phyloP scores from a whole-genome alignment of 2,797 vertebrate species.

The Melanotaenia boesemani region DNA sequence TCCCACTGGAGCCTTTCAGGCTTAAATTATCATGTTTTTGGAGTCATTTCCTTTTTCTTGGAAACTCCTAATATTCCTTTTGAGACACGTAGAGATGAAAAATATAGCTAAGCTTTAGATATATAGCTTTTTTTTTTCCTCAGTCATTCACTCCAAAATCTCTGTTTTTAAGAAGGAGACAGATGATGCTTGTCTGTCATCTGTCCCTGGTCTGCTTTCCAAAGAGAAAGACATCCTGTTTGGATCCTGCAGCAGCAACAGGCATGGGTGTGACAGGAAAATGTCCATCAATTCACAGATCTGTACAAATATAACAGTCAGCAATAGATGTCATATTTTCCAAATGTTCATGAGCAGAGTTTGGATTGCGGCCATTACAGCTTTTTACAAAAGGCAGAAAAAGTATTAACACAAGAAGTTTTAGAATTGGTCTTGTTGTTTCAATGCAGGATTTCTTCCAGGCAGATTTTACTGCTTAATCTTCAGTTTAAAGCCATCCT shows the following conservation, averaged over 20 bases:
- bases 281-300: conserved; percentile 53
- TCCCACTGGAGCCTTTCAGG: conserved; percentile 39
- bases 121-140: no score
- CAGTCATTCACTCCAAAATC: background rate
- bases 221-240: conserved; percentile 10
- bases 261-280: conserved; percentile 42
- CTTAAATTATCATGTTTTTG: conserved; percentile 38
- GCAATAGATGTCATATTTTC: conserved; percentile 53
- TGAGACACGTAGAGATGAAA: background rate
- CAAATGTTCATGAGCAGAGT: conserved; percentile 41
- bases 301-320: conserved; percentile 47
- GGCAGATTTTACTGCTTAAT: conserved; percentile 76
- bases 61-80: conserved; percentile 6
- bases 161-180: background rate
- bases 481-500: conserved; percentile 76
- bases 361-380: conserved; percentile 16
- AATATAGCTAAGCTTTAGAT: background rate
- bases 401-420: conserved; percentile 36
- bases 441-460: conserved; percentile 67
- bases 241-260: conserved; percentile 44
- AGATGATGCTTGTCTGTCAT: background rate
- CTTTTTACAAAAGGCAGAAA: conserved; percentile 29
- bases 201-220: conserved; percentile 39
- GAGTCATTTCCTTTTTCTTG: conserved; percentile 4
- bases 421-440: conserved; percentile 39